Evolutionary conservation across 2,113 vertebrate genomes (phyloP), one percentile per base, ranked within the genome.

Genomic region (Trogon surrucura): DNA sequence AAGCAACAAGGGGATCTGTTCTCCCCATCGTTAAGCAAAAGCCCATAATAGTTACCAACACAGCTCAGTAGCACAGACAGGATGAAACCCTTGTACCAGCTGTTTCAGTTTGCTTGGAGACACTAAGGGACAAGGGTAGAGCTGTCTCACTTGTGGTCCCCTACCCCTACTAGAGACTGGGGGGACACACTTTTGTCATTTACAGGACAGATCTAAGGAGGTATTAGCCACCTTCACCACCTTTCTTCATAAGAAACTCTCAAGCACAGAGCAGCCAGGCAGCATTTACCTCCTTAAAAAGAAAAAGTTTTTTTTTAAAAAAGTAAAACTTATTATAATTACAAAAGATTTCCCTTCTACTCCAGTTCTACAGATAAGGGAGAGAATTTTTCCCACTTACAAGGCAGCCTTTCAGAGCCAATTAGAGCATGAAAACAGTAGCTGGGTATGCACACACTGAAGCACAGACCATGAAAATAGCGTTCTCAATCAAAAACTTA

Each of bases 21-120:
- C 38, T 26, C 13, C 13, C 16, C 26, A 22, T 13, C 41, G 7
- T 22, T 72, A 11, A 69, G 13, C 5, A 53, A 29, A 29, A 86
- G 41, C 32, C 41, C 9, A 3, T 9, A 19, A 11, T 8, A 36
- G 20, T 29, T 69, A 47, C 11, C 2, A 13, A 3, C 1, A 2
- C 4, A 32, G 25, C 29, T 44, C 25, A 44, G 11, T 2, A 29
- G 22, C 16, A 36, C 25, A n/a, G 32, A 15, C 1, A 23, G 17
- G 18, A 53, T 4, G 1, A 48, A 71, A 10, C 17, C 6, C 27
- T 73, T 38, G 32, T 13, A 47, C 15, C 7, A 44, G 16, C 61
- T 6, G 7, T 34, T 69, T 30, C 18, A 16, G 13, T 16, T n/a
- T 50, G 26, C 6, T 29, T 27, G 21, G 18, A 18, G 16, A 14